Conservation (phyloP, 2,797 vertebrate species). For the Notolabrus celidotus region DNA sequence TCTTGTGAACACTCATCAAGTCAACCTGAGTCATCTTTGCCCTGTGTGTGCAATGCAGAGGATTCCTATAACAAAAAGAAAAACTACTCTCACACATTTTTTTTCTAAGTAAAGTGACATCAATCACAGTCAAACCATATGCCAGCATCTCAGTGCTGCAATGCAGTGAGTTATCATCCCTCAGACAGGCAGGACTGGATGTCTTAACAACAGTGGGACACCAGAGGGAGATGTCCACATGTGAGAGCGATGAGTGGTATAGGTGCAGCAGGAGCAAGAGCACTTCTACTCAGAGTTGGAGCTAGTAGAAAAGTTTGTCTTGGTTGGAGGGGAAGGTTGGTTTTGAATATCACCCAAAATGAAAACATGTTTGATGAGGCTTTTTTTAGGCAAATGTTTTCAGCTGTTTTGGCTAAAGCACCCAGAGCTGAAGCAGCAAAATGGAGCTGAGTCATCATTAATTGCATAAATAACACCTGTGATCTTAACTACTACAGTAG, state of each 20-base stretch:
- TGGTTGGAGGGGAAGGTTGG: too few relatives aligned
- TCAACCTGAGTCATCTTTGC: not conserved
- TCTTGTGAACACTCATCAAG: conserved; percentile 1
- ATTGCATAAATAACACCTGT: too few relatives aligned
- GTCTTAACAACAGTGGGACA: conserved; percentile 57
- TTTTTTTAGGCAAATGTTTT: too few relatives aligned
- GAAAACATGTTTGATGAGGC: not conserved
- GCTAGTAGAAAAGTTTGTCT: not conserved
- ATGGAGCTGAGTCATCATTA: too few relatives aligned
- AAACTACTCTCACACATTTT: conserved; percentile 10
- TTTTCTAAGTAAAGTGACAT: conserved; percentile 37
- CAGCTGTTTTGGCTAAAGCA: too few relatives aligned
- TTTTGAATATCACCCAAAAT: conserved; percentile 1
- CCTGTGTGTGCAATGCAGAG: not conserved
- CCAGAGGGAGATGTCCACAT: conserved; percentile 79
- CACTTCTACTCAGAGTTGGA: conserved; percentile 2
- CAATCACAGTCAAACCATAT: conserved; percentile 54
- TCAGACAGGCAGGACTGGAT: conserved; percentile 6
- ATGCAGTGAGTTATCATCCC: conserved; percentile 80
- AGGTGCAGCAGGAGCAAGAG: conserved; percentile 12
- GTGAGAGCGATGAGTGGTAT: conserved; percentile 15
- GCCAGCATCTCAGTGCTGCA: conserved; percentile 76
- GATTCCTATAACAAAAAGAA: not conserved
- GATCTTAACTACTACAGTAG: too few relatives aligned
- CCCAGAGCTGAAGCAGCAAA: too few relatives aligned